Evolutionary conservation across 2,888 invertebrate genomes (phyloP).

Genomic region (Teleiodes luculella): DNA sequence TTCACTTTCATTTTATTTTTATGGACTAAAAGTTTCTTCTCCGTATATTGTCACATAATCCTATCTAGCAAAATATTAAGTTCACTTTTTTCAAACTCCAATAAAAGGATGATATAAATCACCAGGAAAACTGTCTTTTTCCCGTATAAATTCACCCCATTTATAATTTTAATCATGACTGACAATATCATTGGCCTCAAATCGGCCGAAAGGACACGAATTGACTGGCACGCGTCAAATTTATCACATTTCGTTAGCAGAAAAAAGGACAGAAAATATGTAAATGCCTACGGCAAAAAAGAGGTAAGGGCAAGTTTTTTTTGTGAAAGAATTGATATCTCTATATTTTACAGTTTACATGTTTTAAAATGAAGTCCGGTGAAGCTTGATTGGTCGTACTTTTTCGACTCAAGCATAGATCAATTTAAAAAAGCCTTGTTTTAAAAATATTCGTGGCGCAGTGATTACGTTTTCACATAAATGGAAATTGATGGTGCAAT

Average conservation of each 20-base stretch:
- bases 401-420: too few species aligned
- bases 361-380: too few species aligned
- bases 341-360: conserved; percentile 5
- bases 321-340: not conserved
- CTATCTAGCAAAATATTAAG: too few species aligned
- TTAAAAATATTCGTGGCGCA: not conserved
- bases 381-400: too few species aligned
- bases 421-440: too few species aligned
- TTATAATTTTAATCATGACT: conserved; percentile 35
- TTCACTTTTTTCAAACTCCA: not conserved
- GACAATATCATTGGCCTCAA: conserved; percentile 40
- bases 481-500: conserved; percentile 18
- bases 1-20: too few species aligned
- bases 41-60: too few species aligned
- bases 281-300: conserved; percentile 24
- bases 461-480: conserved; percentile 5
- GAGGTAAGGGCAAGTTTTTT: conserved; percentile 9
- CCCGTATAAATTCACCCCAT: too few species aligned
- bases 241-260: conserved; percentile 32
- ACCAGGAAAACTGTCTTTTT: not conserved
- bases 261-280: conserved; percentile 12
- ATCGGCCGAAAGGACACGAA: conserved; percentile 35
- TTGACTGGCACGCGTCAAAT: conserved; percentile 42
- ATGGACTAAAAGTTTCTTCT: too few species aligned
- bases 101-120: not conserved